These are phyloP conservation scores for Frankliniella intonsa DNA, from an alignment of 2,888 invertebrate genomes.

Conservation along the genomic window DNA sequence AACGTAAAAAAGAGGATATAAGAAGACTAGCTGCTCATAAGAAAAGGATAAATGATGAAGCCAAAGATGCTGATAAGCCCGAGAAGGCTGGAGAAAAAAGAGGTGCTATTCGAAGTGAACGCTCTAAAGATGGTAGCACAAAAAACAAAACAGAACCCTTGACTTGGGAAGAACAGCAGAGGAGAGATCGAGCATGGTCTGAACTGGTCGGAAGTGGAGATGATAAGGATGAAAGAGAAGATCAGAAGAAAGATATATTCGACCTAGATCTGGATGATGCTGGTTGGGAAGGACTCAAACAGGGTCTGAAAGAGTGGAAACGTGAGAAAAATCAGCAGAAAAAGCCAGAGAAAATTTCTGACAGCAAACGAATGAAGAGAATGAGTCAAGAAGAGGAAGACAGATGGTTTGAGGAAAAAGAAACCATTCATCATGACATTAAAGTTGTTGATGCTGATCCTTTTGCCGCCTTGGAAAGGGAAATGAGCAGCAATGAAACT, in stretches of 20 bases:
- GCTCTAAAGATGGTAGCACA: background rate
- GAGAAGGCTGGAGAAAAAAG: slow-evolving; percentile 42
- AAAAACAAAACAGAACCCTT: background rate
- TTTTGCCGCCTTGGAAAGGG: slow-evolving; percentile 33
- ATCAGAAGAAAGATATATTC: slow-evolving; percentile 42
- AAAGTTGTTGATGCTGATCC: slow-evolving; percentile 32
- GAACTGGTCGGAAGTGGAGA: background rate
- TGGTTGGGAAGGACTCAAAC: slow-evolving; percentile 42
- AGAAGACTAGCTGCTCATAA: slow-evolving; percentile 8
- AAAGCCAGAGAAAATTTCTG: slow-evolving; percentile 42
- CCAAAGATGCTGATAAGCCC: slow-evolving; percentile 39
- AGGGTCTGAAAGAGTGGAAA: slow-evolving; percentile 38
- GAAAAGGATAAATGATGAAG: slow-evolving; percentile 42
- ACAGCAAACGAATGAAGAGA: slow-evolving; percentile 40
- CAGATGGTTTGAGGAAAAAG: slow-evolving; percentile 37
- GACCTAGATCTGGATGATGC: slow-evolving; percentile 43
- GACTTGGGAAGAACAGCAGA: background rate
- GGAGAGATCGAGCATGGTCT: slow-evolving; percentile 5
- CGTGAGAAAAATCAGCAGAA: slow-evolving; percentile 33
- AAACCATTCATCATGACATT: slow-evolving; percentile 33
- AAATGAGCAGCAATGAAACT: slow-evolving; percentile 36
- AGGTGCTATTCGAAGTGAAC: background rate
- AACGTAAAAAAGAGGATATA: background rate
- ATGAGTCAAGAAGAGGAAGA: slow-evolving; percentile 36
- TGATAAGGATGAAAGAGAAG: slow-evolving; percentile 21